A percentile compares a stretch with the other conserved stretches of the same genome.
Evolutionary conservation across 2,113 vertebrate species (phyloP).

Genomic region (Sorex fumeus): DNA sequence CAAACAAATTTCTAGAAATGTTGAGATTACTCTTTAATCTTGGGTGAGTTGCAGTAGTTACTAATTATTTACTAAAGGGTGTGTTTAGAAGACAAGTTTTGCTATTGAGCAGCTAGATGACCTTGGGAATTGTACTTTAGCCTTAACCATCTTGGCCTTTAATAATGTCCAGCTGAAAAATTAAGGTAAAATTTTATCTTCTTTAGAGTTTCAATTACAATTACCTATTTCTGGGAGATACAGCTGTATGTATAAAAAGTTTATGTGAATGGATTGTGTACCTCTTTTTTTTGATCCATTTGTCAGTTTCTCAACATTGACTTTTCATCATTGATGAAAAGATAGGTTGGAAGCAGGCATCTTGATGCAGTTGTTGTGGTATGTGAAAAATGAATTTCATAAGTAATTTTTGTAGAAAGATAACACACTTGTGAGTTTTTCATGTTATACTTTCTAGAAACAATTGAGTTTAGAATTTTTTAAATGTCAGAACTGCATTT

Average conservation of each 20-base stretch:
- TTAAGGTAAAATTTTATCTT: slow-evolving; percentile 37
- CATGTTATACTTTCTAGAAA: slow-evolving; percentile 32
- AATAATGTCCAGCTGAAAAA: slow-evolving; percentile 64
- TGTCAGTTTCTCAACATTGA: slow-evolving; percentile 54
- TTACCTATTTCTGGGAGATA: slow-evolving; percentile 46
- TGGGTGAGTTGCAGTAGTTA: slow-evolving; percentile 46
- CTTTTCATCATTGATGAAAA: slow-evolving; percentile 65
- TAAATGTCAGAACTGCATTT: slow-evolving; percentile 26
- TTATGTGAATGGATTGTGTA: slow-evolving; percentile 46
- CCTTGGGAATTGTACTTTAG: slow-evolving; percentile 57
- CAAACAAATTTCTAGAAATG: slow-evolving; percentile 31
- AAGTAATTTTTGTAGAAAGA: slow-evolving; percentile 40
- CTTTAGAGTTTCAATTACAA: slow-evolving; percentile 53
- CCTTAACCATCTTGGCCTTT: slow-evolving; percentile 35
- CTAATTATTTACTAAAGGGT: slow-evolving; percentile 55
- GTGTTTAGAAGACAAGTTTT: slow-evolving; percentile 48
- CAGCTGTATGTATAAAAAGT: slow-evolving; percentile 51
- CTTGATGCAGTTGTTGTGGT: slow-evolving; percentile 34
- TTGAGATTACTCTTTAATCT: slow-evolving; percentile 57
- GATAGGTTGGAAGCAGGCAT: slow-evolving; percentile 8
- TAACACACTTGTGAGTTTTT: slow-evolving; percentile 41
- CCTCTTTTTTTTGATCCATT: slow-evolving; percentile 57
- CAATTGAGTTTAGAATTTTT: slow-evolving; percentile 15
- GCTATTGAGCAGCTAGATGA: not conserved
- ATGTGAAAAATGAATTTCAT: slow-evolving; percentile 64